Conservation (phyloP, 2,113 vertebrate genomes). For the Geothlypis trichas region DNA sequence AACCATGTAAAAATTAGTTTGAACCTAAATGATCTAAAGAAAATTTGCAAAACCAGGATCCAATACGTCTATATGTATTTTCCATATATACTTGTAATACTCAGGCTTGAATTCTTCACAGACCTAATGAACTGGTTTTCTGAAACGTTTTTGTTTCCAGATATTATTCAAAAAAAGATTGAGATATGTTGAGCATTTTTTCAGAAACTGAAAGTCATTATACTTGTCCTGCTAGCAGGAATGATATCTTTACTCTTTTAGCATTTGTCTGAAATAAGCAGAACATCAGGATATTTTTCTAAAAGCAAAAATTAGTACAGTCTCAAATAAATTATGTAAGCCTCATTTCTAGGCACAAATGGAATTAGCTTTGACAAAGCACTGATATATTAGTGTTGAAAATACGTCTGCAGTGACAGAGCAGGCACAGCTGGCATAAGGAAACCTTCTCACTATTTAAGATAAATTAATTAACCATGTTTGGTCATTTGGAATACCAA, state of each 20-base stretch:
- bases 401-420: neutral
- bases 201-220: neutral
- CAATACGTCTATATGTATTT: neutral
- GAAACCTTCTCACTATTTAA: neutral
- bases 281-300: neutral
- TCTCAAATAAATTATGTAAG: neutral
- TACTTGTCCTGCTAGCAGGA: neutral
- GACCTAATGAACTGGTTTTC: neutral
- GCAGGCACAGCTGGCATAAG: neutral
- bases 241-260: constrained; percentile 1
- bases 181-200: neutral
- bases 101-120: neutral
- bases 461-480: neutral
- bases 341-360: neutral
- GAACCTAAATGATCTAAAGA: neutral
- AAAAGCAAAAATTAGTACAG: neutral
- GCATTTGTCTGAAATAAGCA: neutral
- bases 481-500: neutral
- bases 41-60: neutral
- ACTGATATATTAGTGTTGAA: neutral
- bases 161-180: neutral
- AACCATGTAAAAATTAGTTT: neutral
- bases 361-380: neutral
- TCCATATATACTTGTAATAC: neutral
- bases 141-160: neutral